These are phyloP conservation scores for Chrysina gloriosa DNA, from an alignment of 2,888 invertebrate species.

Conservation along the genomic window DNA sequence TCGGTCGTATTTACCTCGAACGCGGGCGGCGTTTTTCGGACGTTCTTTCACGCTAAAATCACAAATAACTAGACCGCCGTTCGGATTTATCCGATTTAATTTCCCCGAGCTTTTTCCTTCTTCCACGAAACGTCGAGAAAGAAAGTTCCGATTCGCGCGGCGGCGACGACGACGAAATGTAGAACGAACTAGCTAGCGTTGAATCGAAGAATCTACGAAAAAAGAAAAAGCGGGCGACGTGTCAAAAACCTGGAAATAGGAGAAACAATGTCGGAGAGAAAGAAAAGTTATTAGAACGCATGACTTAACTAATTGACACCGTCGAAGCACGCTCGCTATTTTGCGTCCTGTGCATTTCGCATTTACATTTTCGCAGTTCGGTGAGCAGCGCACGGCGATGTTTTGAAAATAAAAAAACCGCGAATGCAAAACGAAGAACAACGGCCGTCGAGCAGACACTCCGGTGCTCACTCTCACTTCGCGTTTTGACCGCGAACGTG, in stretches of 20 bases:
- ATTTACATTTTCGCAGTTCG: conserved; percentile 38
- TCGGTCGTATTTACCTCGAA: conserved; percentile 7
- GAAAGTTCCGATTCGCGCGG: conserved; percentile 18
- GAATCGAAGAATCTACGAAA: neutral
- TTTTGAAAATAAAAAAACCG: conserved; percentile 5
- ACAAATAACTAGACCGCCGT: conserved; percentile 1
- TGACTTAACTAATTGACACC: conserved; percentile 40
- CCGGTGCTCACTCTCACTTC: no score
- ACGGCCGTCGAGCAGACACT: no score
- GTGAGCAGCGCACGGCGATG: conserved; percentile 21
- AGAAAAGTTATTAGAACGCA: conserved; percentile 39
- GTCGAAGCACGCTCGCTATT: conserved; percentile 37
- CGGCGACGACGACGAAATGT: neutral
- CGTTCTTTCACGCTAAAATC: conserved; percentile 4
- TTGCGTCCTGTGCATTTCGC: conserved; percentile 30
- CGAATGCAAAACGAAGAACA: neutral
- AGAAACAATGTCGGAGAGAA: conserved; percentile 28
- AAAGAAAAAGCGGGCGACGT: no score
- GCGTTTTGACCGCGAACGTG: no score
- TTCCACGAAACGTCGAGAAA: no score
- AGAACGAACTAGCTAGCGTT: neutral
- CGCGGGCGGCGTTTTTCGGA: neutral
- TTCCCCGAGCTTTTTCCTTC: conserved; percentile 11
- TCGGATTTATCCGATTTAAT: conserved; percentile 1
- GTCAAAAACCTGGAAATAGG: conserved; percentile 13